Evolutionary conservation across 2,113 vertebrate genomes (phyloP).

Genomic region (Diglossa brunneiventris): DNA sequence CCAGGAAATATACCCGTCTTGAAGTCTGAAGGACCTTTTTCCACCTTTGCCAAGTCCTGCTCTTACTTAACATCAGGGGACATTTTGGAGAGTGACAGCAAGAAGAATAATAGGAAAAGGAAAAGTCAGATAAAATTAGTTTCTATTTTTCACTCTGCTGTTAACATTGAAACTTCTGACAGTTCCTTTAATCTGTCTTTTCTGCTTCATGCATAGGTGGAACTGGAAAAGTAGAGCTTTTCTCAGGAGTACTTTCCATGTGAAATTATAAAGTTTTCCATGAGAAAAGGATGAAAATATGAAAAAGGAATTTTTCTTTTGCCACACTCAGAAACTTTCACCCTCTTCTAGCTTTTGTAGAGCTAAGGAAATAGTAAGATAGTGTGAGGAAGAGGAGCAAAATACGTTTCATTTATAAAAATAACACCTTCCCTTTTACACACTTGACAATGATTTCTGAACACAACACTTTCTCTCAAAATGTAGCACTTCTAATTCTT

Average conservation of each 20-base stretch:
- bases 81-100: not conserved
- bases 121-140: not conserved
- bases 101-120: not conserved
- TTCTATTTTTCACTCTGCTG: constrained; percentile 15
- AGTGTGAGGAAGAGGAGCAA: not conserved
- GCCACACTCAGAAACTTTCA: not conserved
- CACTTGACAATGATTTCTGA: not conserved
- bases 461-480: not conserved
- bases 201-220: not conserved
- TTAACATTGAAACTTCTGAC: constrained; percentile 19
- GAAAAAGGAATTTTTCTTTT: not conserved
- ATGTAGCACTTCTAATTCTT: not conserved
- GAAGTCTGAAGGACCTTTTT: not conserved
- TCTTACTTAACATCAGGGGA: not conserved
- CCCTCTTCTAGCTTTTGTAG: not conserved
- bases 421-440: not conserved
- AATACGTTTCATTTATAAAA: not conserved
- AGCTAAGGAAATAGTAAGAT: not conserved
- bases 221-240: not conserved
- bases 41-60: not conserved
- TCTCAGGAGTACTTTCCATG: not conserved
- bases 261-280: not conserved
- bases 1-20: not conserved
- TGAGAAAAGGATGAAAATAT: not conserved
- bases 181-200: constrained; percentile 17